These are phyloP conservation scores for Oncorhynchus gorbuscha DNA, from an alignment of 2,113 vertebrate species.

Conservation along the genomic window DNA sequence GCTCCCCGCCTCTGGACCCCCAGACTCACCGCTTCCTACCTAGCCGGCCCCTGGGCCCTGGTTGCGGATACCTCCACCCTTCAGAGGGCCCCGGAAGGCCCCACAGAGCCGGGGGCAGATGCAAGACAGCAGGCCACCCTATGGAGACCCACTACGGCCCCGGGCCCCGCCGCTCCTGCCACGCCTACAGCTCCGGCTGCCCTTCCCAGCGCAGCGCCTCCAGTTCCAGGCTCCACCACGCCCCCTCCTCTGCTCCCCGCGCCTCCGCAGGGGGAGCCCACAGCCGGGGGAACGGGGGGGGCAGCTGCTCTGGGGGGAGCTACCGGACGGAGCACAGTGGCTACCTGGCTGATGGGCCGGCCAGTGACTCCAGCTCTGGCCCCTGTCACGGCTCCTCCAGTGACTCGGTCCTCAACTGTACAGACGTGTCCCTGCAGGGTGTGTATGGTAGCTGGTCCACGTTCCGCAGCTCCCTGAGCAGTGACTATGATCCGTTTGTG, in stretches of 20 bases:
- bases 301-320: slow-evolving; percentile 88
- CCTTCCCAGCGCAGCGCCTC: slow-evolving; percentile 60
- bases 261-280: slow-evolving; percentile 46
- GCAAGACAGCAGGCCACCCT: slow-evolving; percentile 58
- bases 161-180: slow-evolving; percentile 69
- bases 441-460: slow-evolving; percentile 96
- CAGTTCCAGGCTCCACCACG: slow-evolving; percentile 71
- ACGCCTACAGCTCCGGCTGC: slow-evolving; percentile 69
- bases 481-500: slow-evolving; percentile 90
- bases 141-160: slow-evolving; percentile 71
- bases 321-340: slow-evolving; percentile 91
- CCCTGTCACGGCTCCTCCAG: slow-evolving; percentile 96
- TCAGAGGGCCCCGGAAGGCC: slow-evolving; percentile 61
- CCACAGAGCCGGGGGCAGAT: slow-evolving; percentile 65
- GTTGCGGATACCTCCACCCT: slow-evolving; percentile 68
- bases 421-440: slow-evolving; percentile 90
- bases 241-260: slow-evolving; percentile 34
- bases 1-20: slow-evolving; percentile 76
- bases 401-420: slow-evolving; percentile 94
- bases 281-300: slow-evolving; percentile 79
- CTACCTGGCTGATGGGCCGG: slow-evolving; percentile 90
- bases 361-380: slow-evolving; percentile 94
- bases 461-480: slow-evolving; percentile 95
- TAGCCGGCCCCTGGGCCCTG: slow-evolving; percentile 66
- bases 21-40: slow-evolving; percentile 77